Conservation (phyloP, 2,888 invertebrate species). For the Serrognathus titanus region DNA sequence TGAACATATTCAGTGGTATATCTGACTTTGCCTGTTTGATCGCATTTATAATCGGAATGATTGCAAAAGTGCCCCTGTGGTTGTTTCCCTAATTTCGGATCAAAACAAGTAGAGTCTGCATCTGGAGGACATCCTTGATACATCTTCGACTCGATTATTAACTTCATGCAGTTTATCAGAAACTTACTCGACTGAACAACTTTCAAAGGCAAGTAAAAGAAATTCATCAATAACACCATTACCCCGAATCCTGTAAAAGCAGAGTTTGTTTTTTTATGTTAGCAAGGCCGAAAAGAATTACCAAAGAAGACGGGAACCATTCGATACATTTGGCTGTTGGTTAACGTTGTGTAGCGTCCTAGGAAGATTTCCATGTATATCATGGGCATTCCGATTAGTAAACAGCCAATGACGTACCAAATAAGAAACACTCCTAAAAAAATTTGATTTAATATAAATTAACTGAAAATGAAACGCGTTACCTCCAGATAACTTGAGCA, state of each 20-base stretch:
- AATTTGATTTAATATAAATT: not conserved
- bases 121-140: slow-evolving; percentile 15
- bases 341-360: slow-evolving; percentile 27
- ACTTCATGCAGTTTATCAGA: slow-evolving; percentile 21
- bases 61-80: slow-evolving; percentile 1
- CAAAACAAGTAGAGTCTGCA: slow-evolving; percentile 1
- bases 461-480: not conserved
- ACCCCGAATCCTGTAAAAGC: slow-evolving; percentile 23
- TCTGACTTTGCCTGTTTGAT: slow-evolving; percentile 8
- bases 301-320: slow-evolving; percentile 32
- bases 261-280: not conserved
- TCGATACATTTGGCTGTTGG: slow-evolving; percentile 30
- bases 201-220: slow-evolving; percentile 19
- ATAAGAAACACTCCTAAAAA: slow-evolving; percentile 16
- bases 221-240: slow-evolving; percentile 22
- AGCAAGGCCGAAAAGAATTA: slow-evolving; percentile 4
- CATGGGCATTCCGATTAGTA: slow-evolving; percentile 27
- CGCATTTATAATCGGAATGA: slow-evolving; percentile 11
- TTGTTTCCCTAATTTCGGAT: not conserved
- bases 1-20: slow-evolving; percentile 21
- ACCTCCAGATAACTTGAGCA: slow-evolving; percentile 25
- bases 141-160: slow-evolving; percentile 19
- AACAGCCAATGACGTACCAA: slow-evolving; percentile 14
- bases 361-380: slow-evolving; percentile 30
- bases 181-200: slow-evolving; percentile 15